Base-by-base conservation (phyloP, 2,888 invertebrate genomes). In the Apomyelois bistriatella region DNA sequence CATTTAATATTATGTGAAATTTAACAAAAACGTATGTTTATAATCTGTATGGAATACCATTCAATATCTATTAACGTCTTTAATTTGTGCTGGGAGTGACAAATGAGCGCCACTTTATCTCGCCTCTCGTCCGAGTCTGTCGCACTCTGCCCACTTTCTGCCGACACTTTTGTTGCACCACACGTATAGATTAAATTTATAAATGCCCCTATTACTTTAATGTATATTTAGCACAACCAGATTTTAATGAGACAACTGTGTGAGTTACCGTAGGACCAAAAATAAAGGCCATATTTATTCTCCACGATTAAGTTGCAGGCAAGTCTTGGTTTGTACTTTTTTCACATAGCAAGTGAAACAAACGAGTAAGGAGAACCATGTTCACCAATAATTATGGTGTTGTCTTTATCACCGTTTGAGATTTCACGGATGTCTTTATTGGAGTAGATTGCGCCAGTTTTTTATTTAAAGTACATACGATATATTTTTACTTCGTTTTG, bases 71-170 rank as follows among this genome's bases (percentile, higher is more conserved):
- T 40, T 40, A 40, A 15, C 8, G 7, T 38, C 16, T 40, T 40
- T 40, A 16, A 15, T 40, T 40, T 40, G 40, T 16, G 80, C 75
- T 73, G 67, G 70, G 70, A 72, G 85, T 88, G 89, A 89, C 89
- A 89, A 89, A 89, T 89, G 88, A 88, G 81, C 68, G 72, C 67
- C 74, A 56, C 70, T 79, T 85, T 88, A 87, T 86, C 87, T 37
- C 37, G 37, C 42, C 36, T 86, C 86, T 37, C 37, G 37, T 35
- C 36, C 52, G 51, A 15, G 36, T 13, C 36, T 51, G 41, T 35
- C 51, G 43, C 36, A 28, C 50, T 40, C 38, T 42, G 64, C 62
- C 61, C 66, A 72, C 76, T 73, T 70, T 71, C 72, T 65, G 64
- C 64, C 59, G 62, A 53, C 61, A 66, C 67, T 74, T 74, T 75